These are phyloP conservation scores for Philereme vetulata DNA, from an alignment of 2,888 invertebrate species.

Conservation along the genomic window DNA sequence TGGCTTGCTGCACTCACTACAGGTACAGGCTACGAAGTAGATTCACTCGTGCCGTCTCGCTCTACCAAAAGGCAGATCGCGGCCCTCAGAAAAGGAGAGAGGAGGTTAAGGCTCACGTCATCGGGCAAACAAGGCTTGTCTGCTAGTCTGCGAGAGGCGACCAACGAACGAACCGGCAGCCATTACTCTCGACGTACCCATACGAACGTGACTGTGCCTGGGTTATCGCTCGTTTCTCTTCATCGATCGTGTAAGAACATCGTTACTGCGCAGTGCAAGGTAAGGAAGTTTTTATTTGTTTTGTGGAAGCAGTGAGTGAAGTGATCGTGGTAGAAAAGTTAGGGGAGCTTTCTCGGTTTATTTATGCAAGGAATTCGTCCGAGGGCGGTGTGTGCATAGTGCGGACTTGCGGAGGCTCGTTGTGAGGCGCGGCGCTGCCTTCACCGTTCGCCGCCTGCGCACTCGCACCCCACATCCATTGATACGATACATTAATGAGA, in stretches of 20 bases:
- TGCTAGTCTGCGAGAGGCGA: slow-evolving; percentile 76
- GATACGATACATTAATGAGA: slow-evolving; percentile 54
- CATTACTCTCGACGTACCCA: slow-evolving; percentile 79
- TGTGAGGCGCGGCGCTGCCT: slow-evolving; percentile 70
- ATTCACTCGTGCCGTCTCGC: slow-evolving; percentile 50
- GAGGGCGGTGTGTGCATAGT: slow-evolving; percentile 77
- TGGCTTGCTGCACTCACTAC: slow-evolving; percentile 69
- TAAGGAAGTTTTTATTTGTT: slow-evolving; percentile 73
- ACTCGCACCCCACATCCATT: slow-evolving; percentile 53
- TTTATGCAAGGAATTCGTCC: slow-evolving; percentile 81
- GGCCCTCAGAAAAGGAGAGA: slow-evolving; percentile 52
- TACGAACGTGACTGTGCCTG: slow-evolving; percentile 79
- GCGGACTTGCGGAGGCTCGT: slow-evolving; percentile 71
- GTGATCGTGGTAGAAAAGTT: slow-evolving; percentile 59
- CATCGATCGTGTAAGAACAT: slow-evolving; percentile 78
- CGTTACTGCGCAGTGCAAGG: slow-evolving; percentile 81
- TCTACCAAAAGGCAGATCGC: slow-evolving; percentile 34
- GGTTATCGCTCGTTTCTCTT: slow-evolving; percentile 72
- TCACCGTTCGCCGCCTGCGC: slow-evolving; percentile 67
- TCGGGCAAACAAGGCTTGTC: slow-evolving; percentile 79
- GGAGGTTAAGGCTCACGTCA: slow-evolving; percentile 62
- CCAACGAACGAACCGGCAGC: slow-evolving; percentile 73
- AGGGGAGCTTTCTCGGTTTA: slow-evolving; percentile 75
- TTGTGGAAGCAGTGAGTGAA: slow-evolving; percentile 70
- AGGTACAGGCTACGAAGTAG: slow-evolving; percentile 57